A percentile compares a stretch with the other conserved stretches of the same genome.
Evolutionary conservation across 2,888 invertebrate species (phyloP).

Genomic region (Keiferia lycopersicella): DNA sequence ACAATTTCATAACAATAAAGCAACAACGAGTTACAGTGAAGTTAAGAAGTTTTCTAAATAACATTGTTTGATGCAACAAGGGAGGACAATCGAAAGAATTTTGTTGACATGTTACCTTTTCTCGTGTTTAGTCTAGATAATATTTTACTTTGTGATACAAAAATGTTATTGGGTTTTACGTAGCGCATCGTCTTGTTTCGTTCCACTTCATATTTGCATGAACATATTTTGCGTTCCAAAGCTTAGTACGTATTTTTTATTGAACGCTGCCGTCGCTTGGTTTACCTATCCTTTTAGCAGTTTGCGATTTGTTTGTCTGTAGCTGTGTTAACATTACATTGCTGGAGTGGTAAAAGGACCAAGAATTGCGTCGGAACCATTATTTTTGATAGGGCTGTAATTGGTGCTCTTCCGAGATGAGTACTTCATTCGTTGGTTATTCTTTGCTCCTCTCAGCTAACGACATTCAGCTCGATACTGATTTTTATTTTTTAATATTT

Average conservation of each 20-base stretch:
- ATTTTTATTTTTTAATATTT: slow-evolving; percentile 8
- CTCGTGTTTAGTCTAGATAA: slow-evolving; percentile 22
- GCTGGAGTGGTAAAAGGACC: slow-evolving; percentile 13
- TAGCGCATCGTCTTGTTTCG: not conserved
- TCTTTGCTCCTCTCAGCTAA: slow-evolving; percentile 16
- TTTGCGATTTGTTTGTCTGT: not conserved
- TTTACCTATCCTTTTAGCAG: not conserved
- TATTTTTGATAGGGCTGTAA: slow-evolving; percentile 53
- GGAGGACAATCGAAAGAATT: slow-evolving; percentile 54
- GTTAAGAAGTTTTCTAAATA: slow-evolving; percentile 66
- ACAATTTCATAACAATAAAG: slow-evolving; percentile 55
- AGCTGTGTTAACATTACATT: slow-evolving; percentile 8
- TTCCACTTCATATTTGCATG: not conserved
- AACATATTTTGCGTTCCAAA: not conserved
- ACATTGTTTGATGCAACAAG: slow-evolving; percentile 38
- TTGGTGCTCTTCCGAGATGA: slow-evolving; percentile 50
- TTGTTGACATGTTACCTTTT: slow-evolving; percentile 43
- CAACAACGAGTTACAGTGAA: slow-evolving; percentile 47
- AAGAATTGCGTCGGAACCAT: slow-evolving; percentile 33
- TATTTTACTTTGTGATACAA: slow-evolving; percentile 12
- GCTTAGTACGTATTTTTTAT: not conserved
- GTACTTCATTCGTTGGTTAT: slow-evolving; percentile 34
- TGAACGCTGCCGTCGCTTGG: not conserved
- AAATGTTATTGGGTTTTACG: not conserved
- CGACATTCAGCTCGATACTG: slow-evolving; percentile 18